Base-by-base conservation (phyloP, 1,140 invertebrate genomes). In the Thaumetopoea pityocampa region DNA sequence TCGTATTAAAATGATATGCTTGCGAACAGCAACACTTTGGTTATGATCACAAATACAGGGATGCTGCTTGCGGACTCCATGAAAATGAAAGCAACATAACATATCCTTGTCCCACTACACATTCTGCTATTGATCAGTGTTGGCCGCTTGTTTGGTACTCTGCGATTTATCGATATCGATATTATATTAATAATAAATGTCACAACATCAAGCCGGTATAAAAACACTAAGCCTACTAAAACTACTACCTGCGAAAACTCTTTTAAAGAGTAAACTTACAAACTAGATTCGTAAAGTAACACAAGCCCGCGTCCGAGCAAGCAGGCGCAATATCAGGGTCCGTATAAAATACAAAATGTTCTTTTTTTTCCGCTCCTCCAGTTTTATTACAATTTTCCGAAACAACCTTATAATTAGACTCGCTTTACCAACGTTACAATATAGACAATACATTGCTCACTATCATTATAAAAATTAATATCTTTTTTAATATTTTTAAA, bases 141-240 rank as follows among this genome's bases (percentile, higher is more conserved):
- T 65, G 65, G 69, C 73, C 67, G 72, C 70, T 70, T 67, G 67
- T 72, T 76, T 67, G 67, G 65, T 73, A 67, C 51, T 65, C 58
- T 66, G 65, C 61, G 52, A 55, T 66, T 63, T 61, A 69, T 67
- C 59, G 53, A 69, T 82, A 74, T 77, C 59, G 53, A 69, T 82
- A 74, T 77, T 64, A 69, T 77, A 80, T 73, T 80, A 78, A 80
- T 84, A 71, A 74, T 80, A 79, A 85, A 82, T 85, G 77, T 85
- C 83, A 85, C 85, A 86, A 86, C 85, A 86, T 85, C 85, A 86
- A 86, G 85, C 85, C 73, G 65, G 85, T 85, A 85, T 86, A 86
- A 86, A 85, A 86, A 85, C 83, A 86, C 82, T 86, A 86, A 86
- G 85, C 85, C 79, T 86, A 86, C 77, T 82, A 84, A 77, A 80